Conservation (phyloP, 2,113 vertebrate genomes). For the Sakesphorus luctuosus region DNA sequence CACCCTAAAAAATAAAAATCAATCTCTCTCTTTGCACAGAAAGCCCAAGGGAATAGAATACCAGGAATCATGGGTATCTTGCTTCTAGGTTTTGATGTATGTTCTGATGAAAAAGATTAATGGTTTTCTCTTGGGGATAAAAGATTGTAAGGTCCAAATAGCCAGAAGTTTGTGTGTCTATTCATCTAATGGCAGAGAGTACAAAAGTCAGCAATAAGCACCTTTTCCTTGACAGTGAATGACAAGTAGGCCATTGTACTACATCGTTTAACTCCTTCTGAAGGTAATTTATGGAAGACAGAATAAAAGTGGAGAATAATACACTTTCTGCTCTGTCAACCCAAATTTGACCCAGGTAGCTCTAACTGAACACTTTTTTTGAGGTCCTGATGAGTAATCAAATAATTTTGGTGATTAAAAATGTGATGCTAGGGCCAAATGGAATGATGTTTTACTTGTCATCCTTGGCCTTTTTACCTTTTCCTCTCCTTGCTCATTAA, state of each 20-base stretch:
- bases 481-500: not conserved
- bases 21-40: conserved; percentile 17
- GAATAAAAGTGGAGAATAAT: not conserved
- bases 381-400: not conserved
- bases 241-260: not conserved
- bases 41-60: conserved; percentile 9
- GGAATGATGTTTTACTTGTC: not conserved
- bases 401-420: not conserved
- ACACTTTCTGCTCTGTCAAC: not conserved
- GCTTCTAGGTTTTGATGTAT: conserved; percentile 55
- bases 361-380: not conserved
- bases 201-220: conserved; percentile 17
- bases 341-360: not conserved
- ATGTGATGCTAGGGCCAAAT: not conserved
- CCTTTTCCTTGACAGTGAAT: conserved; percentile 14
- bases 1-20: conserved; percentile 66
- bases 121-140: conserved; percentile 47
- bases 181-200: conserved; percentile 43
- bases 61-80: conserved; percentile 42
- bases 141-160: not conserved
- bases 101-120: conserved; percentile 56
- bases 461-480: not conserved
- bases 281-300: not conserved
- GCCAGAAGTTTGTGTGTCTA: conserved; percentile 28
- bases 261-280: not conserved